Evolutionary conservation across 2,888 invertebrate species (phyloP).

Genomic region (Limnephilus marmoratus): DNA sequence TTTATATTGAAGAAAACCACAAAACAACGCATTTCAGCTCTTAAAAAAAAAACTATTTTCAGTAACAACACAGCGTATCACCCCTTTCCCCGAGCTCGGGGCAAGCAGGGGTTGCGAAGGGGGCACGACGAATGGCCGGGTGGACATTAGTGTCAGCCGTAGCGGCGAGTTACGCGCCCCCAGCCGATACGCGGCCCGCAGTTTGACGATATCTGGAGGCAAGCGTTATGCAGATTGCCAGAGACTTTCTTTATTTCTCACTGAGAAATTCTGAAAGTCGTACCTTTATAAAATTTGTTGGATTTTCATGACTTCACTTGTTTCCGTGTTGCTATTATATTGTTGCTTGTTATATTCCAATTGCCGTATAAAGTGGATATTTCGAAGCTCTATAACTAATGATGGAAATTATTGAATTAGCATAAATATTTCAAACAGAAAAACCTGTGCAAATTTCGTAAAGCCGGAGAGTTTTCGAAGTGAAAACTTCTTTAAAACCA

Average conservation of each 20-base stretch:
- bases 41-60: background rate
- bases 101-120: background rate
- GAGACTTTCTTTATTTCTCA: constrained; percentile 49
- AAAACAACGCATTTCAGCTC: background rate
- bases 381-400: background rate
- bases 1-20: background rate
- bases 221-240: constrained; percentile 61
- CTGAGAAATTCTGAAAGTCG: background rate
- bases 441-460: background rate
- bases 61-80: constrained; percentile 4
- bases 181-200: constrained; percentile 65
- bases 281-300: background rate
- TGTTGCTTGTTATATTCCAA: too few relatives aligned
- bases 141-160: constrained; percentile 66
- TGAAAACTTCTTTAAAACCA: too few relatives aligned
- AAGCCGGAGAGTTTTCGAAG: background rate
- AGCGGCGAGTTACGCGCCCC: constrained; percentile 65
- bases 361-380: background rate
- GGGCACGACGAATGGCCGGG: constrained; percentile 61
- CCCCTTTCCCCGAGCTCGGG: background rate
- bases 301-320: background rate
- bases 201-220: constrained; percentile 66
- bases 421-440: background rate
- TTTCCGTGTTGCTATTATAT: too few relatives aligned
- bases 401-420: background rate